Base-by-base conservation (phyloP, 2,888 invertebrate species). In the Melanophora roralis region DNA sequence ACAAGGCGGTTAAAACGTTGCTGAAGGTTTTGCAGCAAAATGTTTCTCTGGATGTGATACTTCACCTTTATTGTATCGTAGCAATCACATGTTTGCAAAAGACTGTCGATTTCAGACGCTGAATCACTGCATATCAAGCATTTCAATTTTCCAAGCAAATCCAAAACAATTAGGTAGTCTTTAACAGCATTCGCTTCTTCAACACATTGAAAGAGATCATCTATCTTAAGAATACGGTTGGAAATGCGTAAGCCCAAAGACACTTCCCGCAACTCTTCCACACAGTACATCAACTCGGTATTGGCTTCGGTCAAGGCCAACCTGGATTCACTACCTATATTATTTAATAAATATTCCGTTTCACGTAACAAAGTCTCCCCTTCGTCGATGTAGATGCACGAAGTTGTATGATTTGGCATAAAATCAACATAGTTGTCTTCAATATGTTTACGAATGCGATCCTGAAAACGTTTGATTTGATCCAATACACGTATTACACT, bases 321-420 rank as follows among this genome's bases (percentile, higher is more conserved):
- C 87, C 92, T 92, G 0, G 93, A 92, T 76, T 92, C 91, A 59
- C 92, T 91, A 84, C 94, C 93, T 78, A 95, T 83, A n/a, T 84
- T 85, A 14, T 86, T 84, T 0, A 89, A 79, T 9, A 90, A 74
- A 27, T 87, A 81, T 23, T 85, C 84, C 0, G 89, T 85, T 71
- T 90, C 89, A 1, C 84, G 83, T 27, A 86, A 82, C 1, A 90
- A 69, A 0, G 85, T 78, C 21, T 85, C 84, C 0, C 87, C 87
- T 45, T 90, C 89, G 5, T 87, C 87, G 21, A 90, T 82, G 40
- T 86, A 87, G 9, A 87, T 77, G 60, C 89, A 89, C 36, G 89
- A 87, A 4, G 86, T 85, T 0, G 86, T 87, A 59, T 88, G 84
- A 82, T 88, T 87, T 12, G 87, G 85, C 83, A 89, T 85, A 57